Base-by-base conservation (phyloP, 2,888 invertebrate species). In the Trichopria drosophilae region DNA sequence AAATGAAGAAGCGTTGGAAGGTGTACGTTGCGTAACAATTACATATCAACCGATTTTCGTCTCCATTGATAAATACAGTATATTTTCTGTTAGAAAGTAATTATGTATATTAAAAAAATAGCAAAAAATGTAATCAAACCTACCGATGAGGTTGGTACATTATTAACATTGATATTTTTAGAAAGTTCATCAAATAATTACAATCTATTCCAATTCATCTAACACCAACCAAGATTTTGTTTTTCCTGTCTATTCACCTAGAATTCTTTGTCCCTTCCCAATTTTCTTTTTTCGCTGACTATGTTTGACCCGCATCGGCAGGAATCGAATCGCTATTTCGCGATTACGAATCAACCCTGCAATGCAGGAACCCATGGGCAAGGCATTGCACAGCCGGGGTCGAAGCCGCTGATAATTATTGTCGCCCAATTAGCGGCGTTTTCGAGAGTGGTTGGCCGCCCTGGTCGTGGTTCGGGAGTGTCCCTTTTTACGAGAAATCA, bases 271-370 rank as follows among this genome's bases (percentile, higher is more conserved):
- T 34, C 9, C 22, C 4, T 6, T 19, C n/a, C 22, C 10, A 7
- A 32, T 51, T 53, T 51, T 49, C 54, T 47, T 54, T 57, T 55
- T 31, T 55, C 55, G 61, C 62, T 61, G 60, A 64, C 60, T 57
- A 50, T 16, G 68, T 65, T 67, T 68, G 66, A 68, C 66, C 67
- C 64, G 69, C 64, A 66, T 68, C 64, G 65, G n/a, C n/a, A n/a
- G n/a, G n/a, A 44, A 23, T 52, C 57, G 55, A 52, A 45, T 40
- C 56, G 51, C 46, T 54, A 54, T 56, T 57, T 58, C 53, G 47
- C 35, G n/a, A n/a, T n/a, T n/a, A 46, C 57, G 49, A 54, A 54
- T 54, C 44, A 43, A 15, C 53, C 24, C 32, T 32, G 49, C 53
- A 48, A 46, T 42, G 45, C 45, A 24, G 29, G 35, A 18, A 19